phyloP scores from a whole-genome alignment of 2,888 invertebrate species.

The Hypena proboscidalis region DNA sequence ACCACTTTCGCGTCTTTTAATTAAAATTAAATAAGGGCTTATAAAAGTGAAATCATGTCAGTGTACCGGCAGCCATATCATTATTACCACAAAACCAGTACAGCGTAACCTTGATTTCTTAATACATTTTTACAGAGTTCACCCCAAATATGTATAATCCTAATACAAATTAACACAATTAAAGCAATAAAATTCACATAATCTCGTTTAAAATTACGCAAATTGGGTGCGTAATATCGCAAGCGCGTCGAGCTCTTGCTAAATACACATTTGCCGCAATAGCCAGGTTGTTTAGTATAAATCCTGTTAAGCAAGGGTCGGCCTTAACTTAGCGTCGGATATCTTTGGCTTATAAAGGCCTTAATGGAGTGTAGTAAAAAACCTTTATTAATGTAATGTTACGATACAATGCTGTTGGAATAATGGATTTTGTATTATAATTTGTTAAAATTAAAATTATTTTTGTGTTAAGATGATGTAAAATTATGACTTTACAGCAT shows the following conservation, averaged over 20 bases:
- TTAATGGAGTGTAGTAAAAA: slow-evolving; percentile 26
- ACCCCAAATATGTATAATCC: too few relatives aligned
- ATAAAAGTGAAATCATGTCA: too few relatives aligned
- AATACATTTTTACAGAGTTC: too few relatives aligned
- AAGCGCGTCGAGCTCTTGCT: slow-evolving; percentile 21
- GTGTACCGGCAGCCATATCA: too few relatives aligned
- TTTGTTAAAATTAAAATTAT: too few relatives aligned
- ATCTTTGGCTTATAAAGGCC: slow-evolving; percentile 28
- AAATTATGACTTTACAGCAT: too few relatives aligned
- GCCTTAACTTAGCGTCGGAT: slow-evolving; percentile 22
- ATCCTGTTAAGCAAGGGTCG: slow-evolving; percentile 35
- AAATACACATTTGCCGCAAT: slow-evolving; percentile 43
- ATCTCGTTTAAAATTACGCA: slow-evolving; percentile 39
- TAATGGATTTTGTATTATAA: too few relatives aligned
- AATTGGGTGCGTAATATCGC: slow-evolving; percentile 37
- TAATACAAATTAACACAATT: slow-evolving; percentile 40
- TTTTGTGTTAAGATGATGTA: too few relatives aligned
- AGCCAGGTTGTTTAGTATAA: slow-evolving; percentile 38
- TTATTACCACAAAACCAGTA: too few relatives aligned
- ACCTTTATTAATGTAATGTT: neutral
- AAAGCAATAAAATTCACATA: slow-evolving; percentile 36
- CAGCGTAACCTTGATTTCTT: too few relatives aligned
- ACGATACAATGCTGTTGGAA: neutral
- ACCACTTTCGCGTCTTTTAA: too few relatives aligned
- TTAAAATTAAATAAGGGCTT: too few relatives aligned